phyloP scores from a whole-genome alignment of 2,113 vertebrate genomes.

The Corythornis madagascariensis region DNA sequence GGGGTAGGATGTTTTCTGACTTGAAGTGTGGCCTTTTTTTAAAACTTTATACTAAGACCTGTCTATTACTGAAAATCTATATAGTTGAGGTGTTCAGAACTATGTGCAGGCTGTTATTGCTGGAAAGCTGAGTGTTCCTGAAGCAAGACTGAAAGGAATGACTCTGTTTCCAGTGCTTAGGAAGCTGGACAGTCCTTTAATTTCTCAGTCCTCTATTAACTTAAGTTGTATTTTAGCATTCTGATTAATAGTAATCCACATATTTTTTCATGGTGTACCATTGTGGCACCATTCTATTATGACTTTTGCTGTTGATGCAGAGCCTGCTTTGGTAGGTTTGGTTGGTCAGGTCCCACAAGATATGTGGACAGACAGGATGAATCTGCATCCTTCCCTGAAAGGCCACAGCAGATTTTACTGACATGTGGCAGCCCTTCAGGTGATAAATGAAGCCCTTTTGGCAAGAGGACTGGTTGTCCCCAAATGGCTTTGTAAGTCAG shows the following conservation, averaged over 20 bases:
- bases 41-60: not conserved
- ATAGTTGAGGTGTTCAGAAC: not conserved
- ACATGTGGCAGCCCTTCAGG: constrained; percentile 46
- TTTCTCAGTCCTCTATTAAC: not conserved
- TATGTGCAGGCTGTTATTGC: not conserved
- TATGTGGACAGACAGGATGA: not conserved
- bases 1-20: not conserved
- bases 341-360: not conserved
- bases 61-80: not conserved
- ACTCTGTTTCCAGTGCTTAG: not conserved
- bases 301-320: not conserved
- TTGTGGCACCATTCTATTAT: not conserved
- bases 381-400: not conserved
- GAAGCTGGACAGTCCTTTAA: not conserved
- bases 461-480: constrained; percentile 22
- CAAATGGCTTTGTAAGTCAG: not conserved
- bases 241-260: not conserved
- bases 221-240: not conserved
- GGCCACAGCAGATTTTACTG: constrained; percentile 37
- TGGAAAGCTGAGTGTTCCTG: not conserved
- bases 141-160: not conserved
- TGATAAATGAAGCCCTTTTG: constrained; percentile 33
- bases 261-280: not conserved
- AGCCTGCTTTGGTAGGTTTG: not conserved
- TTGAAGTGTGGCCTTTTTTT: not conserved